Base-by-base conservation (phyloP, 2,113 vertebrate species). In the Myanophis thanlyinensis region DNA sequence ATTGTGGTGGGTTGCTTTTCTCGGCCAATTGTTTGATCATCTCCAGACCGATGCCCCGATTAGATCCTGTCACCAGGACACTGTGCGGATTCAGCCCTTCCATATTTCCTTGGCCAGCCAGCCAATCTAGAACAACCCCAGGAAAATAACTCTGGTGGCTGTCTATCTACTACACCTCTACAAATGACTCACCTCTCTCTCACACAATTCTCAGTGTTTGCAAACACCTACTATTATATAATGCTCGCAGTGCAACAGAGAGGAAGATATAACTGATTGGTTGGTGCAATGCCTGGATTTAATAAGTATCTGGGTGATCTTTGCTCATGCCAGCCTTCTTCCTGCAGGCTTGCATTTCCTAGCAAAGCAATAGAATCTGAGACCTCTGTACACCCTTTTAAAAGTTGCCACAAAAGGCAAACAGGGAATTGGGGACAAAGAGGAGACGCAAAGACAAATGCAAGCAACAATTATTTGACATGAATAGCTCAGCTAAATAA, bases 1-100 rank as follows among this genome's bases (percentile, higher is more conserved):
- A 90, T 52, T 73, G 47, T 52, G 89, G 89, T n/a, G 20, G 47
- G 15, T 80, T 90, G 46, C 8, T 35, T 73, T 67, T 48, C 18
- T n/a, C n/a, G 1, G 13, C 62, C 59, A 90, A 1, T 94, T 91
- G 89, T 48, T n/a, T 90, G 89, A 90, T 11, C 4, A 97, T 54
- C 94, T 97, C 97, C 56, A 97, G 94, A 9, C 97, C 97, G 35
- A 97, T 95, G 15, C 96, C 97, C 3, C 95, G 95, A 93, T 97
- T 97, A 90, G 94, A 94, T 15, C 97, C 97, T 0, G 96, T 98
- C 89, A 97, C 94, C 80, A 97, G 91, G 90, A 97, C 95, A 2
- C 87, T 9, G 0, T 0, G 11, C 0, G 40, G 27, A 3, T 52
- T 11, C 44, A 85, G 30, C 35, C 27, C 88, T 18, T 92, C 91